phyloP scores from a whole-genome alignment of 2,888 invertebrate species.

The Himalopsyche kuldschensis region DNA sequence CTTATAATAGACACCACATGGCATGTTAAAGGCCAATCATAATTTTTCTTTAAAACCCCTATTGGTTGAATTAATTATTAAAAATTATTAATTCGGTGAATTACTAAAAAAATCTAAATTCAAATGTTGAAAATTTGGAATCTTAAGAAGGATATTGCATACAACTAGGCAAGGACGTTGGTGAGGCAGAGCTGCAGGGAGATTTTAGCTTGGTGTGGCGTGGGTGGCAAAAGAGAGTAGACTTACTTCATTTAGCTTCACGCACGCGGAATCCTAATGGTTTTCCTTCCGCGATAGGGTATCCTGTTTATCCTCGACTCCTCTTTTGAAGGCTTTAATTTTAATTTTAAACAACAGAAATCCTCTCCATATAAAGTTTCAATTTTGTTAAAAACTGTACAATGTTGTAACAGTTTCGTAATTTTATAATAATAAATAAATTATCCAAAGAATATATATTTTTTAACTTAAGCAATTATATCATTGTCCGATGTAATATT shows the following conservation, averaged over 20 bases:
- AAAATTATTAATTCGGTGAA: no score
- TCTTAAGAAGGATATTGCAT: background rate
- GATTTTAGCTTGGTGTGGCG: background rate
- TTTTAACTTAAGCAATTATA: no score
- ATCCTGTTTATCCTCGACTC: background rate
- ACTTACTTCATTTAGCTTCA: constrained; percentile 59
- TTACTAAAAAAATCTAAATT: no score
- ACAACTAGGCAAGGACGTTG: background rate
- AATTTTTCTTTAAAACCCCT: no score
- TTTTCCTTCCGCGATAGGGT: constrained; percentile 44
- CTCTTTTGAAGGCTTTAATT: constrained; percentile 7
- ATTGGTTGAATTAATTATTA: no score
- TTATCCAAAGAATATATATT: no score
- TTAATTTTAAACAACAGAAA: constrained; percentile 13
- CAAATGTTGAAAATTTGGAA: background rate
- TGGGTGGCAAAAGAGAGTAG: constrained; percentile 42
- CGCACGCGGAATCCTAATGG: constrained; percentile 59
- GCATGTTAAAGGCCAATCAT: no score
- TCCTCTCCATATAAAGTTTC: background rate
- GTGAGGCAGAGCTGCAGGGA: background rate
- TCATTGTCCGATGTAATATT: no score
- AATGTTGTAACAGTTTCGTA: no score
- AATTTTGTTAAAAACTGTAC: no score
- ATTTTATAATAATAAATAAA: no score
- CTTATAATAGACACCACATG: no score